A percentile compares a stretch with the other conserved stretches of the same genome.
Evolutionary conservation across 2,888 invertebrate species (phyloP).

Genomic region (Hofmannophila pseudospretella): DNA sequence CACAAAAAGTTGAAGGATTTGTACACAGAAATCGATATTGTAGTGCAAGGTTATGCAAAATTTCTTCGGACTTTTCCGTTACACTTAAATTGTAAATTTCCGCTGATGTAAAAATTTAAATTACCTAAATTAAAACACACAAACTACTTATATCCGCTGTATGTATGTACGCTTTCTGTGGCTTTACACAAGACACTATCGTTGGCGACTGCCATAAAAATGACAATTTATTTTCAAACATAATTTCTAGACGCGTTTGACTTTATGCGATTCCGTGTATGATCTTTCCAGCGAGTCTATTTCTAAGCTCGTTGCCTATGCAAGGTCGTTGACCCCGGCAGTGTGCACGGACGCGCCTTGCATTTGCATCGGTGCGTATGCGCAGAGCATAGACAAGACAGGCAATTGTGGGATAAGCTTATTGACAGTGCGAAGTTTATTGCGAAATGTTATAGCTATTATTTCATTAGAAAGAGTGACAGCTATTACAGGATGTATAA

Average conservation of each 20-base stretch:
- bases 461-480: conserved; percentile 1
- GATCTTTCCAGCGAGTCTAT: conserved; percentile 13
- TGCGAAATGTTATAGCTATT: conserved; percentile 19
- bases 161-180: no score
- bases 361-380: conserved; percentile 38
- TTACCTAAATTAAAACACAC: no score
- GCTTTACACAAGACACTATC: no score
- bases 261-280: conserved; percentile 2
- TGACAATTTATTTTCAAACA: background rate
- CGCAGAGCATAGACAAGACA: conserved; percentile 25
- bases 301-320: conserved; percentile 20
- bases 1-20: no score
- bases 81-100: no score
- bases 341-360: conserved; percentile 38
- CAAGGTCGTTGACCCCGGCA: conserved; percentile 59
- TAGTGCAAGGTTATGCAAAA: no score
- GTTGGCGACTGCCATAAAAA: background rate
- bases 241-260: background rate
- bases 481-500: background rate
- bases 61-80: no score
- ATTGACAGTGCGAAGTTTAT: conserved; percentile 31
- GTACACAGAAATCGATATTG: no score
- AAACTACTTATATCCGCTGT: no score
- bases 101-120: no score
- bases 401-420: conserved; percentile 55